Evolutionary conservation across 2,888 invertebrate species (phyloP).

Genomic region (Cosmia trapezina): DNA sequence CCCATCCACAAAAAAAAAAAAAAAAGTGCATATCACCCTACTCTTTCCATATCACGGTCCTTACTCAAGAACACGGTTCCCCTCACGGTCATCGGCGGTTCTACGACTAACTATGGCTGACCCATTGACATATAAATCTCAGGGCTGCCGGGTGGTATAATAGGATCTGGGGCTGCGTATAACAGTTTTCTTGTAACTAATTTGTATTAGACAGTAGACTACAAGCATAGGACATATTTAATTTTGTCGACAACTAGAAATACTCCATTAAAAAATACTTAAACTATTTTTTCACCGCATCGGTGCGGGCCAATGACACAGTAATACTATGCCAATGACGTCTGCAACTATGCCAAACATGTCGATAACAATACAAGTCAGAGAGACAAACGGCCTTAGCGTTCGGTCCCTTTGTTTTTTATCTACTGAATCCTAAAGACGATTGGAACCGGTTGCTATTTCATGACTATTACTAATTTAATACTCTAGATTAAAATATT

Average conservation of each 20-base stretch:
- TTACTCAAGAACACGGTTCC: no score
- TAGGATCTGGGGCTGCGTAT: not conserved
- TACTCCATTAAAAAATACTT: not conserved
- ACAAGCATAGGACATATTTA: not conserved
- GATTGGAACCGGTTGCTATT: not conserved
- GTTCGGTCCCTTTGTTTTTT: not conserved
- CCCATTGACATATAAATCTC: no score
- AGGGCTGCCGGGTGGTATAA: no score
- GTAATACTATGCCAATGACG: not conserved
- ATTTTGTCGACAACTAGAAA: not conserved
- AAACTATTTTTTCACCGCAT: not conserved
- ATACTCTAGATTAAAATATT: not conserved
- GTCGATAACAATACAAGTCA: constrained; percentile 3
- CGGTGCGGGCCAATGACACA: no score
- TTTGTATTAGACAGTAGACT: not conserved
- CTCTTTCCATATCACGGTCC: no score
- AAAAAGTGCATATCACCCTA: no score
- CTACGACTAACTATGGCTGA: no score
- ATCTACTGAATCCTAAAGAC: not conserved
- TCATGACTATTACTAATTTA: not conserved
- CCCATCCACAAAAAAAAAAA: no score
- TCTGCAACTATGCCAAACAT: constrained; percentile 7
- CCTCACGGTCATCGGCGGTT: no score
- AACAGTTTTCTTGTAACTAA: not conserved
- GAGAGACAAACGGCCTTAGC: not conserved